A percentile compares a stretch with the other conserved stretches of the same genome.
These are phyloP conservation scores for Caenorhabditis becei DNA, from an alignment of 2,888 invertebrate genomes.

Conservation along the genomic window DNA sequence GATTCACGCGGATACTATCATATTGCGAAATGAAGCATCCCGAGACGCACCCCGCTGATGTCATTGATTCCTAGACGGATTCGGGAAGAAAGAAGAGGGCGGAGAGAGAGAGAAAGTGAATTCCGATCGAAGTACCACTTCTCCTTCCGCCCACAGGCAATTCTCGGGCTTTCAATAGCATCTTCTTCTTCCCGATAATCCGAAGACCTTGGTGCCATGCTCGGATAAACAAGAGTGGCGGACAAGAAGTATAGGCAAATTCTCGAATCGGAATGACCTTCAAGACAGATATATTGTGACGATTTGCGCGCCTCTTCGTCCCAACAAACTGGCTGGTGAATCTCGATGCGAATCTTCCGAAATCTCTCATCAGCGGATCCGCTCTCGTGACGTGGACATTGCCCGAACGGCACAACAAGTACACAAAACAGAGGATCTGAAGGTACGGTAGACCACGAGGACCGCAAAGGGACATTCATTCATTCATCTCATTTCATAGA, in stretches of 20 bases:
- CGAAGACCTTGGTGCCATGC: slow-evolving; percentile 52
- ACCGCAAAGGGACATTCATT: slow-evolving; percentile 4
- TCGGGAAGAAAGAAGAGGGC: too few relatives aligned
- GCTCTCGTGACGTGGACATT: slow-evolving; percentile 15
- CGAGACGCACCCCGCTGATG: not conserved
- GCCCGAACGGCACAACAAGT: slow-evolving; percentile 15
- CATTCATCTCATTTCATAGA: slow-evolving; percentile 9
- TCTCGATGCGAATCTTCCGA: slow-evolving; percentile 24
- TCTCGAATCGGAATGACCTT: slow-evolving; percentile 54
- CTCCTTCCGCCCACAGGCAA: not conserved
- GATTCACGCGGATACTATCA: slow-evolving; percentile 9
- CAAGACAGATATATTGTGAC: slow-evolving; percentile 58
- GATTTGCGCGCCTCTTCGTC: slow-evolving; percentile 43
- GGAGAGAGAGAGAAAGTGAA: too few relatives aligned
- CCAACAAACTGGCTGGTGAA: slow-evolving; percentile 23
- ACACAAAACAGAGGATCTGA: not conserved
- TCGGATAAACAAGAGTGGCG: slow-evolving; percentile 47
- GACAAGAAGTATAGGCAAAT: slow-evolving; percentile 45
- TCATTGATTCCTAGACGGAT: not conserved
- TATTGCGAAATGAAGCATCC: slow-evolving; percentile 12
- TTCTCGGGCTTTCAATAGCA: slow-evolving; percentile 14
- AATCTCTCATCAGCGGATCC: slow-evolving; percentile 14
- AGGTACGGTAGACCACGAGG: not conserved
- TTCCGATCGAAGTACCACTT: not conserved
- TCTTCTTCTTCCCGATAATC: slow-evolving; percentile 27